Evolutionary conservation across 2,797 vertebrate genomes (phyloP).

Genomic region (Danio choprae): DNA sequence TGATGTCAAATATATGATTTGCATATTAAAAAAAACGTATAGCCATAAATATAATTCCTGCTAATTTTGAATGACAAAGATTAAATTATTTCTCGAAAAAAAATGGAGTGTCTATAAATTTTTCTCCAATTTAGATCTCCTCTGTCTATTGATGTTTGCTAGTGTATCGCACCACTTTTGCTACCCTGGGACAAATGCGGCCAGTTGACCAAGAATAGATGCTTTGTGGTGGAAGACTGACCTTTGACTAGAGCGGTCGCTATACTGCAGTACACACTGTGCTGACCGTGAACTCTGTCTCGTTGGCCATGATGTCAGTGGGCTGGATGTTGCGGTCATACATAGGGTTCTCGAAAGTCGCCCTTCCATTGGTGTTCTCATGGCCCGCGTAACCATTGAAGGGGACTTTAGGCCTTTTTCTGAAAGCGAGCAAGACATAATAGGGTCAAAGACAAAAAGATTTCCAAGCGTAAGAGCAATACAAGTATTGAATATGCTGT

Average conservation of each 20-base stretch:
- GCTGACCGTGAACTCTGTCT: slow-evolving; percentile 98
- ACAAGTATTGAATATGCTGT: too few relatives aligned
- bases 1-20: too few relatives aligned
- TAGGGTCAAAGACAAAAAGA: too few relatives aligned
- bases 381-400: slow-evolving; percentile 97
- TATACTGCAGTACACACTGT: slow-evolving; percentile 99
- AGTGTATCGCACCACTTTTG: too few relatives aligned
- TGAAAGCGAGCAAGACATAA: slow-evolving; percentile 61
- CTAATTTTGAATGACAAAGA: too few relatives aligned
- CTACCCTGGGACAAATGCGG: too few relatives aligned
- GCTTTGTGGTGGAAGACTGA: slow-evolving; percentile 57
- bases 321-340: slow-evolving; percentile 97
- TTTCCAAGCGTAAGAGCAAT: too few relatives aligned
- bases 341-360: slow-evolving; percentile 98
- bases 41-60: too few relatives aligned
- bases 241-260: slow-evolving; percentile 77
- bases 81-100: too few relatives aligned
- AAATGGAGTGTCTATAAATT: too few relatives aligned
- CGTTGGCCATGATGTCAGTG: slow-evolving; percentile 91
- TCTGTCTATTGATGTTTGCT: not conserved
- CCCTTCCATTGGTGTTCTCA: slow-evolving; percentile 94
- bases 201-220: not conserved
- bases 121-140: too few relatives aligned
- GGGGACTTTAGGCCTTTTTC: slow-evolving; percentile 97
- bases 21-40: too few relatives aligned